These are phyloP conservation scores for Listrodromus nycthemerus DNA, from an alignment of 2,888 invertebrate genomes.

Conservation along the genomic window DNA sequence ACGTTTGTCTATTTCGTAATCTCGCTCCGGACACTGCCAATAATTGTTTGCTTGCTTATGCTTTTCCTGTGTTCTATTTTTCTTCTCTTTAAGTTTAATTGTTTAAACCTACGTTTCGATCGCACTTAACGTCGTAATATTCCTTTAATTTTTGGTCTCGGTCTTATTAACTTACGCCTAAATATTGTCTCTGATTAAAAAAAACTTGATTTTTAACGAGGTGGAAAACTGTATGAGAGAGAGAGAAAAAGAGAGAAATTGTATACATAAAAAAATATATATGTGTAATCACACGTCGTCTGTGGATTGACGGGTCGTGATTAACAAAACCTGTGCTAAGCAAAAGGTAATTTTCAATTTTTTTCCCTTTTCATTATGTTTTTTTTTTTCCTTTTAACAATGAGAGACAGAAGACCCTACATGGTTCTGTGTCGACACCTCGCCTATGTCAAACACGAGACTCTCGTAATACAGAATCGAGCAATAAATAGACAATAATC, in stretches of 20 bases:
- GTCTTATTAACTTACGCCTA: slow-evolving; percentile 81
- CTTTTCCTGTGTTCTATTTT: slow-evolving; percentile 14
- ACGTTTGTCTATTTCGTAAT: slow-evolving; percentile 66
- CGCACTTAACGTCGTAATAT: slow-evolving; percentile 74
- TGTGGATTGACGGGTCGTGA: slow-evolving; percentile 34
- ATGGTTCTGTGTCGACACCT: not conserved
- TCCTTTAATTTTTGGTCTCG: slow-evolving; percentile 83
- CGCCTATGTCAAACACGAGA: not conserved
- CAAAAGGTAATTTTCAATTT: slow-evolving; percentile 36
- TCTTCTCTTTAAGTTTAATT: slow-evolving; percentile 47
- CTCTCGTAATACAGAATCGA: slow-evolving; percentile 52
- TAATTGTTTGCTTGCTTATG: slow-evolving; percentile 35
- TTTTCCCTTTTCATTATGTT: slow-evolving; percentile 18
- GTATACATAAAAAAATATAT: slow-evolving; percentile 23
- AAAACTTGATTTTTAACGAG: slow-evolving; percentile 59
- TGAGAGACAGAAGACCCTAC: slow-evolving; percentile 19
- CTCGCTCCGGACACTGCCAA: slow-evolving; percentile 56
- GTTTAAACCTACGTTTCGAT: slow-evolving; percentile 67
- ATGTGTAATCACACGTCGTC: slow-evolving; percentile 42
- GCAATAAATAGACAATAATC: slow-evolving; percentile 56
- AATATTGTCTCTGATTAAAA: slow-evolving; percentile 81
- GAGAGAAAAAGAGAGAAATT: slow-evolving; percentile 17
- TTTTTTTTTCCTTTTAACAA: slow-evolving; percentile 26
- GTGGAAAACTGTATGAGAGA: slow-evolving; percentile 52
- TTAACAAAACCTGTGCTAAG: slow-evolving; percentile 66